Percentiles rank a stretch among this genome's conserved stretches.
phyloP scores from a whole-genome alignment of 1,140 invertebrate species.

The Laodelphax striatellus region DNA sequence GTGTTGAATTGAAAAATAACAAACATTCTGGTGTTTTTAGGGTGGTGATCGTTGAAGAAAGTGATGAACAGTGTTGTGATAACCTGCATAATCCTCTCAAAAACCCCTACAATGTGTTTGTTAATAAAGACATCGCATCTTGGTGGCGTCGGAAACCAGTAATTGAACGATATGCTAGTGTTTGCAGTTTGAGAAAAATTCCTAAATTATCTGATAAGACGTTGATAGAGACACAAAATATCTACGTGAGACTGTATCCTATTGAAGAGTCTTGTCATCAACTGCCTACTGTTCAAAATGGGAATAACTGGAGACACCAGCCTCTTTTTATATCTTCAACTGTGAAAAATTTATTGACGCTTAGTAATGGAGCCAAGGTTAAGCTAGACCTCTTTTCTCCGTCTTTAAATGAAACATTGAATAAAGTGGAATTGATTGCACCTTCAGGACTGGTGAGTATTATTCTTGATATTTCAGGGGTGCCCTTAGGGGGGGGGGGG shows the following conservation, averaged over 20 bases:
- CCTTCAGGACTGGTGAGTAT: too few species aligned
- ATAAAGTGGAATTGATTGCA: too few species aligned
- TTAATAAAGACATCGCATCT: neutral
- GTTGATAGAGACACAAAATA: too few species aligned
- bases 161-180: neutral
- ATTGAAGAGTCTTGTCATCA: neutral
- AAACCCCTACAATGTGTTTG: slow-evolving; percentile 15
- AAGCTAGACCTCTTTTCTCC: slow-evolving; percentile 8
- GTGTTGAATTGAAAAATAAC: neutral
- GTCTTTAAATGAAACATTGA: neutral
- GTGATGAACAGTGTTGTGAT: neutral
- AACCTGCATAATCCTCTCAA: neutral
- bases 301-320: neutral
- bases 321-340: slow-evolving; percentile 10
- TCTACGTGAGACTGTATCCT: slow-evolving; percentile 7
- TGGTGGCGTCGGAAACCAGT: neutral
- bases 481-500: too few species aligned
- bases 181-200: neutral
- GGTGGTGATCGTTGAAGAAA: neutral
- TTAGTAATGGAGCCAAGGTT: slow-evolving; percentile 7
- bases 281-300: slow-evolving; percentile 6
- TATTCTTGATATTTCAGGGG: too few species aligned
- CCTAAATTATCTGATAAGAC: neutral
- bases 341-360: slow-evolving; percentile 4
- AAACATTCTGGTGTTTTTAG: neutral